Evolutionary conservation across 2,797 vertebrate genomes (phyloP), one percentile per base, ranked within the genome.

Genomic region (Urophycis tenuis): DNA sequence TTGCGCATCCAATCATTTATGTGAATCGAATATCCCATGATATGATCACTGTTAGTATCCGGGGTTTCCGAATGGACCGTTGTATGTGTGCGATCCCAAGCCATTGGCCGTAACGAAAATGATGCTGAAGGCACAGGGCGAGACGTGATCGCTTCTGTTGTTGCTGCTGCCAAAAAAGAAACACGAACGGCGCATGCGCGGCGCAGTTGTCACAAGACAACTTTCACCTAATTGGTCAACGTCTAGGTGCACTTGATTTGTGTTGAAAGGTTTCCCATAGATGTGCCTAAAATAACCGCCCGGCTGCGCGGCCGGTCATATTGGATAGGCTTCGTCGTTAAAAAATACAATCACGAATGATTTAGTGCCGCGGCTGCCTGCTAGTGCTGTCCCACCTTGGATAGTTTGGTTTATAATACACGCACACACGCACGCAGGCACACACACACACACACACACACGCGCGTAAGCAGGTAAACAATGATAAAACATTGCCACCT

Each of bases 91-190:
- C 15, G 60, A 69, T 33, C 53, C n/a, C 32, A 6, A 75, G 31
- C 35, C 35, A 41, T 29, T 69, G 81, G 81, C 80, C 72, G 60
- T 15, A 81, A 9, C 72, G 83, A 67, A 9, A 22, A 72, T 75
- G 77, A 75, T 79, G 79, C 87, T 78, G 81, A 22, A 85, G 76
- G 80, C 72, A 75, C 72, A 86, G 82, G 80, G 81, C 86, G 36
- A 35, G n/a, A 71, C 69, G 74, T 81, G 34, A 73, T 64, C 71
- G 77, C 79, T 74, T 78, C 78, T 90, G 88, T 89, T 91, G 87
- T 91, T 90, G 86, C 85, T 87, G 87, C 89, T 90, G 87, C 84
- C 89, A 82, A 71, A 81, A 79, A 84, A 78, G 39, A 49, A 41
- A 79, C 77, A 17, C 32, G 0, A 0, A 79, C 29, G 79, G 84